A percentile compares a stretch with the other conserved stretches of the same genome.
phyloP scores from a whole-genome alignment of 1,140 invertebrate genomes.

The Orchesella cincta region DNA sequence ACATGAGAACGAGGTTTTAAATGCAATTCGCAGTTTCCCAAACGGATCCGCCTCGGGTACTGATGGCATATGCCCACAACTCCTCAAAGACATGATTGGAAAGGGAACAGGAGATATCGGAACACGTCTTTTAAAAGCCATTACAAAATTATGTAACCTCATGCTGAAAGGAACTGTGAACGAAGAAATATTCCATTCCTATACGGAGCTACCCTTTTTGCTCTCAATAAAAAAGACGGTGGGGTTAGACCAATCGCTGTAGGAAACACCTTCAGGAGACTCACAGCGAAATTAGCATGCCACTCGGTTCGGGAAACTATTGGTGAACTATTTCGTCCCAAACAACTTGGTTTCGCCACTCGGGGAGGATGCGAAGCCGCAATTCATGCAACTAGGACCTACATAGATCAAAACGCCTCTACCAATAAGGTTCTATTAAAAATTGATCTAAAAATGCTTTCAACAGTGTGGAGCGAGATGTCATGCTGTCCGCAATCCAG shows the following conservation, averaged over 20 bases:
- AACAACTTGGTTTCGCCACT: conserved; percentile 26
- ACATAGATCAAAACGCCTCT: background rate
- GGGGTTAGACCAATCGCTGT: conserved; percentile 30
- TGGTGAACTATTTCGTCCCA: background rate
- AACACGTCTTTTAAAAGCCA: background rate
- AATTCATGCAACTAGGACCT: conserved; percentile 7
- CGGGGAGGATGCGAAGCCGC: conserved; percentile 13
- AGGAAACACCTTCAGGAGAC: background rate
- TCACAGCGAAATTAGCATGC: conserved; percentile 22
- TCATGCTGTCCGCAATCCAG: background rate
- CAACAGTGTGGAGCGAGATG: background rate
- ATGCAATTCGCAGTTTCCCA: background rate
- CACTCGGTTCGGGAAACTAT: background rate
- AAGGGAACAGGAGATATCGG: background rate
- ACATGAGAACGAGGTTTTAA: background rate
- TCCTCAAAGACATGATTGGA: background rate
- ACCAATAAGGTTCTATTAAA: conserved; percentile 11
- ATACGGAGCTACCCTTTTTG: conserved; percentile 20
- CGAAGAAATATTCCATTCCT: background rate
- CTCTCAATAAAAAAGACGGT: conserved; percentile 32
- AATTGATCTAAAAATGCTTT: conserved; percentile 32
- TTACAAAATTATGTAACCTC: conserved; percentile 9
- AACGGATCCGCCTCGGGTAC: background rate
- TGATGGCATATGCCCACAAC: background rate
- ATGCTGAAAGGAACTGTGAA: background rate